phyloP scores from a whole-genome alignment of 2,888 invertebrate species.

The Synanthedon andrenaeformis region DNA sequence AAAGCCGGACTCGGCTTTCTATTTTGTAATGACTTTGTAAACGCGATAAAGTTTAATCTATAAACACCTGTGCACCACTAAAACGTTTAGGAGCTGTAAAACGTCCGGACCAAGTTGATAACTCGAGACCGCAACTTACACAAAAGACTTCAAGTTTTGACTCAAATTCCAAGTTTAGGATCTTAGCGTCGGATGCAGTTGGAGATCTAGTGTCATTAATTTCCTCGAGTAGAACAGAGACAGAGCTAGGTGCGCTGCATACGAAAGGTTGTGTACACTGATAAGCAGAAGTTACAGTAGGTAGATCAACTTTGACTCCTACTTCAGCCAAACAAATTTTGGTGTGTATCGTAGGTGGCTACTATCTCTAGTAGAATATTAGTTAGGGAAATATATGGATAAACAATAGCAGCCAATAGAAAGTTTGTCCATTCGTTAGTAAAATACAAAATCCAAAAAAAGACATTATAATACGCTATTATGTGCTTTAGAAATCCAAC shows the following conservation, averaged over 20 bases:
- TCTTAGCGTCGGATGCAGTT: constrained; percentile 26
- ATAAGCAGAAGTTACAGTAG: not conserved
- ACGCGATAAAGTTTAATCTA: not conserved
- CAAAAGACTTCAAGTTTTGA: constrained; percentile 33
- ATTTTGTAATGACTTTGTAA: no score
- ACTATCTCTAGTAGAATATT: no score
- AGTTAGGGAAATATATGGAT: no score
- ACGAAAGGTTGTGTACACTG: not conserved
- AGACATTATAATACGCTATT: no score
- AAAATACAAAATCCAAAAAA: no score
- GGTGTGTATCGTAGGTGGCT: no score
- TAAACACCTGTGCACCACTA: not conserved
- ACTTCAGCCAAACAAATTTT: not conserved
- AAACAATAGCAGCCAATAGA: no score
- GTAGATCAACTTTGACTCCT: not conserved
- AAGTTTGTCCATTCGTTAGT: no score
- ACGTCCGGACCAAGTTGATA: constrained; percentile 11
- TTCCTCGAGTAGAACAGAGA: not conserved
- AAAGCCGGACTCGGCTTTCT: no score
- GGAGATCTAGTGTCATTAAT: constrained; percentile 2
- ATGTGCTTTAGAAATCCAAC: no score
- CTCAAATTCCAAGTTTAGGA: constrained; percentile 22
- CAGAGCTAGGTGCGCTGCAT: not conserved
- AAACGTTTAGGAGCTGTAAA: not conserved
- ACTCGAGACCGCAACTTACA: constrained; percentile 24